Evolutionary conservation across 92 coral and sea anemone species (phyloP), one percentile per base, ranked within the genome.

Genomic region (Actinostola sp.): DNA sequence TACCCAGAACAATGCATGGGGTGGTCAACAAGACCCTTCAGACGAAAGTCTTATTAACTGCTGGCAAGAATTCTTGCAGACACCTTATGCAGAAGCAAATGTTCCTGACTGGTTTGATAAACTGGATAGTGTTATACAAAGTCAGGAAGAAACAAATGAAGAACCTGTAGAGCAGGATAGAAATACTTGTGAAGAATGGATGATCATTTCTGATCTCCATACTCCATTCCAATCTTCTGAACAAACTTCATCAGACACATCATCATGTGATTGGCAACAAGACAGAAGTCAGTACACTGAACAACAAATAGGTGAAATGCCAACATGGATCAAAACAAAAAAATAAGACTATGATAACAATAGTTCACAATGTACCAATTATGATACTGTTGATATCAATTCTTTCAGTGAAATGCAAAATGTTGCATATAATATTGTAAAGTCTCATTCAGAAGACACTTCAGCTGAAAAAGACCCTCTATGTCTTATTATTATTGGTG

Each of bases 31-130:
- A 85, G 54, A 79, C 90, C 72, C 66, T 71, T 24, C 48, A 72
- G 74, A 73, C 83, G 12, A 33, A 62, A 34, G 51, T 53, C 5
- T 66, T 81, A 87, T 85, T n/a, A n/a, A n/a, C n/a, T n/a, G n/a
- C n/a, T n/a, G n/a, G n/a, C n/a, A n/a, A n/a, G n/a, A n/a, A n/a
- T n/a, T n/a, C n/a, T n/a, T n/a, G n/a, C n/a, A n/a, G n/a, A n/a
- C n/a, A n/a, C n/a, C n/a, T n/a, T n/a, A n/a, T n/a, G n/a, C n/a
- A n/a, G n/a, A n/a, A n/a, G n/a, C n/a, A n/a, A n/a, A n/a, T n/a
- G n/a, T n/a, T 0, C 90, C 90, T 11, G 90, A 72, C 56, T 79
- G 90, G 90, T 57, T 79, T 79, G 82, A 85, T 54, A 79, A 79
- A 67, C 67, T 80, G 19, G 82, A 73, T 45, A 25, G 46, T 24